Evolutionary conservation across 2,888 invertebrate genomes (phyloP).

Genomic region (Coelinius sp.): DNA sequence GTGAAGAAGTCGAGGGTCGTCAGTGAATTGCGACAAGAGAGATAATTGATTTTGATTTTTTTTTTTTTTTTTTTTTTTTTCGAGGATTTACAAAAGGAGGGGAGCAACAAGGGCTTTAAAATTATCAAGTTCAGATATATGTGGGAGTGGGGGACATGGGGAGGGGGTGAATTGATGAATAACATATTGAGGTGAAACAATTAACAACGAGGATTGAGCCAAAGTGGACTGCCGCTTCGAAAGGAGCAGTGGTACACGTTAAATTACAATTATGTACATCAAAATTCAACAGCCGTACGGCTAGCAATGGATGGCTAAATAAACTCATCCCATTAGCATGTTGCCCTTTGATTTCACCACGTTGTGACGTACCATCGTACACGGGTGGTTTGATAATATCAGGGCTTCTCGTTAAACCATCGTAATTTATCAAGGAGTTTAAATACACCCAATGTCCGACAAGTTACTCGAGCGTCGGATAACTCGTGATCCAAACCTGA

Average conservation of each 20-base stretch:
- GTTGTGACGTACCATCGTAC: slow-evolving; percentile 32
- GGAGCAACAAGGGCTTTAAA: neutral
- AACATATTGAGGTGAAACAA: neutral
- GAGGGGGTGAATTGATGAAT: neutral
- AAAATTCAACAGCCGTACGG: slow-evolving; percentile 14
- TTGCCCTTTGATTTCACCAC: neutral
- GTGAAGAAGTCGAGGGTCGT: slow-evolving; percentile 6
- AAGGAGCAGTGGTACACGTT: slow-evolving; percentile 23
- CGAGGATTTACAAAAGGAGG: neutral
- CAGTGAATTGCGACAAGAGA: slow-evolving; percentile 21
- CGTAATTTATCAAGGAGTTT: neutral
- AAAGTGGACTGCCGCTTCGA: slow-evolving; percentile 24
- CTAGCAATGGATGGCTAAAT: slow-evolving; percentile 8
- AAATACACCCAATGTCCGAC: neutral
- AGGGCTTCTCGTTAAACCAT: neutral
- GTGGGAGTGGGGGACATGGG: neutral
- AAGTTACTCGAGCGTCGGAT: slow-evolving; percentile 11
- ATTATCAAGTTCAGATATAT: neutral
- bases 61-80: no score
- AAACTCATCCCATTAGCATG: slow-evolving; percentile 25
- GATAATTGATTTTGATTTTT: slow-evolving; percentile 1
- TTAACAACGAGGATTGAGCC: slow-evolving; percentile 7
- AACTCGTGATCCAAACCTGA: neutral
- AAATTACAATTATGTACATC: slow-evolving; percentile 10
- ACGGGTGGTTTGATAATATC: slow-evolving; percentile 18